Percentiles rank a stretch among this genome's conserved stretches.
Conservation (phyloP, 2,888 invertebrate species). For the Apamea anceps region DNA sequence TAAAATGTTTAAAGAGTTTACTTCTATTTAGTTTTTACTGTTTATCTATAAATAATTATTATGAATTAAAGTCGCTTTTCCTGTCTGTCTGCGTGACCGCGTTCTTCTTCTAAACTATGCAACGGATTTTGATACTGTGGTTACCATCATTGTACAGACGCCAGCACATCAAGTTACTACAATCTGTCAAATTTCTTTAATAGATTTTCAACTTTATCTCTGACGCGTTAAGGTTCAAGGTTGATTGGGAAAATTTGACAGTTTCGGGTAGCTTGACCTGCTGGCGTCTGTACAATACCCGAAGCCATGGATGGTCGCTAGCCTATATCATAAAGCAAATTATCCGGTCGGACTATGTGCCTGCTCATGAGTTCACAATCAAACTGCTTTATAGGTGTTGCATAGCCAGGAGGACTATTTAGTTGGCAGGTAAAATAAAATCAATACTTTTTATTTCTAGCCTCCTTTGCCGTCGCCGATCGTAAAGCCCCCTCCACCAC, state of each 20-base stretch:
- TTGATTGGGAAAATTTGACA: no score
- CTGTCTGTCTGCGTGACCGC: no score
- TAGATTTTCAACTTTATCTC: no score
- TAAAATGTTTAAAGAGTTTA: not conserved
- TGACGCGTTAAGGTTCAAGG: no score
- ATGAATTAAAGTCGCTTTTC: not conserved
- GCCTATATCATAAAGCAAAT: not conserved
- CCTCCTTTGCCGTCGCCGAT: constrained; percentile 81
- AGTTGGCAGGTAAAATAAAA: not conserved
- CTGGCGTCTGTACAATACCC: no score
- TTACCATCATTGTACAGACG: not conserved
- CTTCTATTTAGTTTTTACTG: not conserved
- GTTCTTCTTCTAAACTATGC: not conserved
- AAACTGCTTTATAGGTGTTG: not conserved
- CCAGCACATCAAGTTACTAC: no score
- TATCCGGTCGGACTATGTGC: not conserved
- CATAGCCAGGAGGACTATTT: not conserved
- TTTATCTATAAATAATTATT: not conserved
- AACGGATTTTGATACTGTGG: not conserved
- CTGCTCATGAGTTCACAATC: not conserved
- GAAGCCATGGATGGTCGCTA: not conserved
- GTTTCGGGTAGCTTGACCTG: no score
- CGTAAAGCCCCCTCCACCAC: constrained; percentile 83
- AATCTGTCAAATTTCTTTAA: no score
- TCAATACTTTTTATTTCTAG: constrained; percentile 63